Evolutionary conservation across 2,888 invertebrate species (phyloP).

Genomic region (Phania funesta): DNA sequence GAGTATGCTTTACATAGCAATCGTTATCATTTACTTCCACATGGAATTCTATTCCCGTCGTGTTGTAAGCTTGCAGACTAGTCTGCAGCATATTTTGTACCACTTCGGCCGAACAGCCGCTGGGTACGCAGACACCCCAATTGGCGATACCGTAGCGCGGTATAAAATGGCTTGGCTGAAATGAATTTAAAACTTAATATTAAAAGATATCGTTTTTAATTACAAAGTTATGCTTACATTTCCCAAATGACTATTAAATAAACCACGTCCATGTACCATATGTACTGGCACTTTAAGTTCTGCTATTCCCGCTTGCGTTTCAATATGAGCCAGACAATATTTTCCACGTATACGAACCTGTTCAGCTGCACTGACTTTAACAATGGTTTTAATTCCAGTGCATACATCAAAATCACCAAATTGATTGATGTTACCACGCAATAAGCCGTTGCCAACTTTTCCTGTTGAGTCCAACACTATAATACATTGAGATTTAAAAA

Average conservation of each 20-base stretch:
- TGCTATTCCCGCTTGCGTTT: conserved; percentile 83
- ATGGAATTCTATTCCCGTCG: conserved; percentile 82
- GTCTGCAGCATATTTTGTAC: conserved; percentile 81
- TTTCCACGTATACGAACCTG: conserved; percentile 85
- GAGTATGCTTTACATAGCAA: conserved; percentile 82
- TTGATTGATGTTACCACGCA: conserved; percentile 87
- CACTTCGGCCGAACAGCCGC: conserved; percentile 84
- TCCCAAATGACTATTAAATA: conserved; percentile 84
- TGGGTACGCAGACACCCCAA: conserved; percentile 87
- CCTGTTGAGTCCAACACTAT: conserved; percentile 87
- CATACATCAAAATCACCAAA: conserved; percentile 87
- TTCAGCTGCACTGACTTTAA: conserved; percentile 83
- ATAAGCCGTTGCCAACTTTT: conserved; percentile 85
- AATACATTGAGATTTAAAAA: neutral
- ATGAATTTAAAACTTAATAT: conserved; percentile 4
- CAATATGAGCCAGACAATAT: conserved; percentile 85
- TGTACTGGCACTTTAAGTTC: conserved; percentile 84
- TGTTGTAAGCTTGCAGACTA: conserved; percentile 83
- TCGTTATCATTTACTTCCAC: conserved; percentile 83
- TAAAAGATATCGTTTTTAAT: neutral
- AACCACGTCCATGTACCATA: conserved; percentile 84
- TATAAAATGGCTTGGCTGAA: conserved; percentile 86
- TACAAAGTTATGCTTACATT: conserved; percentile 80
- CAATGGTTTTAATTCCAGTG: conserved; percentile 81
- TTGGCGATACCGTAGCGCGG: conserved; percentile 86